Conservation (phyloP, 2,888 invertebrate genomes). For the Ormyrus nitidulus region DNA sequence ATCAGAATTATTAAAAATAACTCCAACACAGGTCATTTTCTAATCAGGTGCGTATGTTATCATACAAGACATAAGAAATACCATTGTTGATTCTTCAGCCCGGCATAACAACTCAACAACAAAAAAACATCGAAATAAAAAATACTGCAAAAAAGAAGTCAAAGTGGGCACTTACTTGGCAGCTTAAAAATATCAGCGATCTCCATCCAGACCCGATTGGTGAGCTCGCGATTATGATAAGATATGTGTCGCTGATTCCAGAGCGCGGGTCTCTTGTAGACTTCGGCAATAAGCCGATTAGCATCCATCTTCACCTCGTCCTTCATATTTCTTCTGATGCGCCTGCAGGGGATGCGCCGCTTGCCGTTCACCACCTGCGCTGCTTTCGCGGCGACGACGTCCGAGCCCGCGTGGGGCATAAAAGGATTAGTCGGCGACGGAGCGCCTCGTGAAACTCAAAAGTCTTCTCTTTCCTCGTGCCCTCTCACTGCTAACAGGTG, state of each 20-base stretch:
- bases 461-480: background rate
- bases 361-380: background rate
- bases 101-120: background rate
- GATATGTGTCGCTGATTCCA: slow-evolving; percentile 74
- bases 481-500: slow-evolving; percentile 35
- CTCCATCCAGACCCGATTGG: slow-evolving; percentile 74
- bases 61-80: too few relatives aligned
- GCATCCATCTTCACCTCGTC: slow-evolving; percentile 73
- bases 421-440: background rate
- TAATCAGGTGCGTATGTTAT: too few relatives aligned
- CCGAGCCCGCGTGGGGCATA: slow-evolving; percentile 32
- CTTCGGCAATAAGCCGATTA: slow-evolving; percentile 72
- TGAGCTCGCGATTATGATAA: slow-evolving; percentile 74
- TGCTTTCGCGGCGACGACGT: slow-evolving; percentile 4
- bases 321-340: slow-evolving; percentile 57
- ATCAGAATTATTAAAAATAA: too few relatives aligned
- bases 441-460: background rate
- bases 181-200: slow-evolving; percentile 71
- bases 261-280: slow-evolving; percentile 72
- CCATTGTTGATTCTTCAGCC: too few relatives aligned
- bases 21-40: too few relatives aligned
- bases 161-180: slow-evolving; percentile 67
- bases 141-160: slow-evolving; percentile 32
- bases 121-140: background rate
- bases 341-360: slow-evolving; percentile 22